A percentile compares a stretch with the other conserved stretches of the same genome.
These are phyloP conservation scores for Phoxinus dragarum DNA, from an alignment of 2,797 vertebrate species.

Conservation along the genomic window DNA sequence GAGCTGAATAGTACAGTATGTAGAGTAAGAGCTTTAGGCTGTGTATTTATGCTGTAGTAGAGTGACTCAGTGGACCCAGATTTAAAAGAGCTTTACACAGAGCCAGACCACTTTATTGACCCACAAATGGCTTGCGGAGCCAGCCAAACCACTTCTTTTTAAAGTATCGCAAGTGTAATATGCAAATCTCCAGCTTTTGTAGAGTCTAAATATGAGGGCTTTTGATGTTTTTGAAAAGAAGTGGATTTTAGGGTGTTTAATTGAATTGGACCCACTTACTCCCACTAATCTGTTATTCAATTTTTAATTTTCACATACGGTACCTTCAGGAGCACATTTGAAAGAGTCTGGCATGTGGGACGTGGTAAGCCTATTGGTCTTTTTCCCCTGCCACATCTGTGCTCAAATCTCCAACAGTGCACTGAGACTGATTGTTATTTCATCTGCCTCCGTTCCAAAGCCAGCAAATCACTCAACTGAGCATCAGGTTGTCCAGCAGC, in stretches of 20 bases:
- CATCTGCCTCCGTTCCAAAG: slow-evolving; percentile 49
- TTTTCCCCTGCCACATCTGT: slow-evolving; percentile 12
- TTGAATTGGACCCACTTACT: slow-evolving; percentile 48
- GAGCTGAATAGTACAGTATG: slow-evolving; percentile 20
- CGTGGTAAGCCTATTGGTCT: slow-evolving; percentile 18
- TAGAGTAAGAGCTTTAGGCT: slow-evolving; percentile 27
- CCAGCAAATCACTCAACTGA: slow-evolving; percentile 48
- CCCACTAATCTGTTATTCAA: slow-evolving; percentile 31
- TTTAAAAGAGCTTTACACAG: slow-evolving; percentile 46
- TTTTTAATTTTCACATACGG: slow-evolving; percentile 43
- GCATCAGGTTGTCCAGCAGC: slow-evolving; percentile 28
- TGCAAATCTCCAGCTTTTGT: slow-evolving; percentile 35
- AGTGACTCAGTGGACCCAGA: slow-evolving; percentile 40
- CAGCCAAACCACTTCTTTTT: slow-evolving; percentile 13
- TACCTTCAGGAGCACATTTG: slow-evolving; percentile 30
- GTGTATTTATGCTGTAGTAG: slow-evolving; percentile 31
- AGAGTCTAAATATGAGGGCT: slow-evolving; percentile 7
- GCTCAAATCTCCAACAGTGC: slow-evolving; percentile 36
- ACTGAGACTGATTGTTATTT: slow-evolving; percentile 50
- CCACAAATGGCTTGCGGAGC: slow-evolving; percentile 18
- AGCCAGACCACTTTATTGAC: slow-evolving; percentile 43
- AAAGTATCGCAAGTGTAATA: slow-evolving; percentile 23
- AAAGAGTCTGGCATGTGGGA: slow-evolving; percentile 21
- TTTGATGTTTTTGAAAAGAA: slow-evolving; percentile 28
- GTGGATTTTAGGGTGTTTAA: slow-evolving; percentile 40